Percentiles rank a stretch among this genome's conserved stretches.
Conservation (phyloP, 2,797 vertebrate genomes). For the Valencia hispanica region DNA sequence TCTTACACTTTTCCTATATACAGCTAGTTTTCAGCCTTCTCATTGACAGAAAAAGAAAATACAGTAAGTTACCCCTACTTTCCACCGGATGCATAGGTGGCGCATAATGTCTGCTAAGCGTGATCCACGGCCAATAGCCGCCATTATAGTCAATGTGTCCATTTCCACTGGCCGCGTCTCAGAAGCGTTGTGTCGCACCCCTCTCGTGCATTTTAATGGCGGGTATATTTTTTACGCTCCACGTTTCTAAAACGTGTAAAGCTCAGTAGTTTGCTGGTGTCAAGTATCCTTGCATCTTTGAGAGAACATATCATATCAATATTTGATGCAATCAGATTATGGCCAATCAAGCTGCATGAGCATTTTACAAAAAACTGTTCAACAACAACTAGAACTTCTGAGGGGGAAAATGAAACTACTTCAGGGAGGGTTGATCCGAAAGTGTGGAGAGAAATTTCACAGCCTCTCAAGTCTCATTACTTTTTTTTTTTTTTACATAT, state of each 20-base stretch:
- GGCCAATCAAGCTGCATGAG: not conserved
- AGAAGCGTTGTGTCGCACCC: too few species aligned
- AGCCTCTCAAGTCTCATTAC: constrained; percentile 34
- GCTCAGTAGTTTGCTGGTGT: too few species aligned
- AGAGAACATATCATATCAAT: not conserved
- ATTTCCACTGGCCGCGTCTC: too few species aligned
- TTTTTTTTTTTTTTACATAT: constrained; percentile 52
- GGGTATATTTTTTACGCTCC: too few species aligned
- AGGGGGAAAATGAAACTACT: not conserved
- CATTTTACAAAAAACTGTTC: not conserved
- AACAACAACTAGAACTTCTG: not conserved
- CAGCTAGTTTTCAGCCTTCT: not conserved
- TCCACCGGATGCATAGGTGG: too few species aligned
- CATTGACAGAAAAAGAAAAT: not conserved
- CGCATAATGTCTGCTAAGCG: too few species aligned
- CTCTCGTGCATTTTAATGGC: too few species aligned
- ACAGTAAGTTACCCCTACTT: too few species aligned
- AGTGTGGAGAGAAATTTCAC: constrained; percentile 36
- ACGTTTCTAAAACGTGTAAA: too few species aligned
- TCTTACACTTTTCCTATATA: not conserved
- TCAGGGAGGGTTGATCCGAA: not conserved
- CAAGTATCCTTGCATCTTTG: not conserved
- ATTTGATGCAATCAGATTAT: constrained; percentile 6
- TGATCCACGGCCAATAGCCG: too few species aligned
- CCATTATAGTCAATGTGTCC: too few species aligned